These are phyloP conservation scores for Anagrus nilaparvatae DNA, from an alignment of 1,140 invertebrate genomes.

Conservation along the genomic window DNA sequence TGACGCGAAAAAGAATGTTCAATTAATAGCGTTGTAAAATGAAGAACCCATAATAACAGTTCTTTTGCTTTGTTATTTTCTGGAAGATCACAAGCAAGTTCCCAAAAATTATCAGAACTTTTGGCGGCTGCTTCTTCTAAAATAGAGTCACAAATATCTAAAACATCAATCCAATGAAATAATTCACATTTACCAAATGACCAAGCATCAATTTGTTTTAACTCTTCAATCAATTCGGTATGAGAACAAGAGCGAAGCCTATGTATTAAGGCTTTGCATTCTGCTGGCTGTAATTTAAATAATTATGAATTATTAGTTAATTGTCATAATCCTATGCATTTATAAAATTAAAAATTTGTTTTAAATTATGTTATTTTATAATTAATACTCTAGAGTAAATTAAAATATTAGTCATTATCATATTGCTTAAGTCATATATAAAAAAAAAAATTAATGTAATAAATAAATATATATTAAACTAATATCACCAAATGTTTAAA, in stretches of 20 bases:
- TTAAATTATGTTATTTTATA: too few relatives aligned
- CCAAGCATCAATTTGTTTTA: conserved; percentile 73
- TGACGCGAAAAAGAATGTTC: conserved; percentile 87
- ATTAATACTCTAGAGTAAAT: too few relatives aligned
- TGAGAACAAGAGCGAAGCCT: conserved; percentile 61
- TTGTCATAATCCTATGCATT: too few relatives aligned
- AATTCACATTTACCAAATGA: conserved; percentile 86
- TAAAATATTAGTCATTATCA: too few relatives aligned
- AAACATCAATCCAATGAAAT: conserved; percentile 81
- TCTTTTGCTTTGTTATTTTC: conserved; percentile 62
- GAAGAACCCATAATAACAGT: conserved; percentile 65
- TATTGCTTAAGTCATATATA: too few relatives aligned
- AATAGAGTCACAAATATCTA: conserved; percentile 76
- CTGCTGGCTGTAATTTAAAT: conserved; percentile 52
- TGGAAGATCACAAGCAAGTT: conserved; percentile 64
- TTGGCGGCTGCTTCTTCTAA: conserved; percentile 63
- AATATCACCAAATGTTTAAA: too few relatives aligned
- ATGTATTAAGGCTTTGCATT: conserved; percentile 74
- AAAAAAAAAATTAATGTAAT: too few relatives aligned
- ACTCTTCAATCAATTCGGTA: conserved; percentile 59
- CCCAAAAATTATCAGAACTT: conserved; percentile 60
- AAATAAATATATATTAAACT: too few relatives aligned
- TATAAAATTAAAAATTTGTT: too few relatives aligned
- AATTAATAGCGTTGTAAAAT: conserved; percentile 78
- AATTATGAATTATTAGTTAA: too few relatives aligned